Base-by-base conservation (phyloP, 2,113 vertebrate genomes). In the Jaculus jaculus region DNA sequence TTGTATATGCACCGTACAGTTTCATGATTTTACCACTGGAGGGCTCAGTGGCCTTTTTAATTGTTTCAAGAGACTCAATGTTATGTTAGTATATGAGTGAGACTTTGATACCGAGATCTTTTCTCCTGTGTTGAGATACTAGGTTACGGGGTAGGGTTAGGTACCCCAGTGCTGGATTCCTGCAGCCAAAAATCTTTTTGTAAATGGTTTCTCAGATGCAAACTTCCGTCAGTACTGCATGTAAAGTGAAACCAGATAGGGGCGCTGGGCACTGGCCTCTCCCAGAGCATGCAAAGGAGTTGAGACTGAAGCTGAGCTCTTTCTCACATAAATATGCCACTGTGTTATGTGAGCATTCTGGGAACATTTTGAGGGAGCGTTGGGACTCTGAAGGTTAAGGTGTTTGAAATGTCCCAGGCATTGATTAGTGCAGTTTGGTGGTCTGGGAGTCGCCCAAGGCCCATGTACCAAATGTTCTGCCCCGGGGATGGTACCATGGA, bases 1-100 rank as follows among this genome's bases (percentile, higher is more conserved):
- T 73, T 66, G 34, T 32, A 26, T 94, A 6, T 42, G 2, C 30
- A n/a, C 47, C 7, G 13, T 51, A 87, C 80, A 89, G 91, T 97
- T 97, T 93, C 90, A 77, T 83, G 58, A 83, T 61, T 92, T 96
- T 94, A 30, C 91, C 65, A 92, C 94, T 94, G 89, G 63, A 80
- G 94, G 93, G 90, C 96, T 32, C 61, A 94, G 3, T 90, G 83
- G 24, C 24, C 42, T 90, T 94, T 61, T 86, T 61, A 34, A 71
- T 65, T 26, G 26, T 89, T 88, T 95, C 68, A 81, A 73, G 30
- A 95, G 34, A 90, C 0, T n/a, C 92, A 65, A 54, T 91, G 42
- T 83, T 91, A 47, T 6, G 0, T 75, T 39, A 65, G 66, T 47
- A 3, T 73, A 65, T 78, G 5, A 69, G 23, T 34, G 37, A 93